Conservation (phyloP, 1,140 invertebrate genomes). For the Dendrolimus kikuchii region DNA sequence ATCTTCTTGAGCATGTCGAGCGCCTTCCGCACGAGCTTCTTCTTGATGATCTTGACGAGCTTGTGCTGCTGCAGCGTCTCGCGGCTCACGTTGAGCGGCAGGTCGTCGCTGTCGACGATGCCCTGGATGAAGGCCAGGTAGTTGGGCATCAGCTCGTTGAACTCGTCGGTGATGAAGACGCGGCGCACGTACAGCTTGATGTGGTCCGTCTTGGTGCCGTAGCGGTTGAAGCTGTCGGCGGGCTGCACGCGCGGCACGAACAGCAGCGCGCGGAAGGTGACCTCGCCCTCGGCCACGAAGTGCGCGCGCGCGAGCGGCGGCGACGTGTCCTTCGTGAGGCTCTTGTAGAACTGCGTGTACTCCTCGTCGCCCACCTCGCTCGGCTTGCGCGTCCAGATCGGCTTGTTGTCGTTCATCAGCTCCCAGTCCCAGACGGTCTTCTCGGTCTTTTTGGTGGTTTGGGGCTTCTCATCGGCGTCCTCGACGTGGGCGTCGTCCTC, state of each 20-base stretch:
- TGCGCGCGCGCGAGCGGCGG: conserved; percentile 86
- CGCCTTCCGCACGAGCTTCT: conserved; percentile 97
- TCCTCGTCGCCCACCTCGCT: conserved; percentile 89
- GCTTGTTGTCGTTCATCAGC: conserved; percentile 95
- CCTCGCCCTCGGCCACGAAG: conserved; percentile 98
- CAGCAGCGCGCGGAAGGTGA: conserved; percentile 97
- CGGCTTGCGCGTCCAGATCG: conserved; percentile 97
- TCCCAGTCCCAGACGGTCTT: conserved; percentile 99
- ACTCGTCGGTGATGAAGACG: conserved; percentile 99
- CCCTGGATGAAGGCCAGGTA: conserved; percentile 92
- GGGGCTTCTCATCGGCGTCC: conserved; percentile 81
- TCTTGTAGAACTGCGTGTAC: conserved; percentile 96
- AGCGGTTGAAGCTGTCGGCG: conserved; percentile 94
- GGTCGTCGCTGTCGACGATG: conserved; percentile 99
- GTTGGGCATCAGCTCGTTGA: conserved; percentile 99
- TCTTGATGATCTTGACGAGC: conserved; percentile 98
- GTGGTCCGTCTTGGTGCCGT: conserved; percentile 94
- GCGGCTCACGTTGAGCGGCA: conserved; percentile 98
- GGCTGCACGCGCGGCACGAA: conserved; percentile 94
- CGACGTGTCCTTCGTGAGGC: conserved; percentile 92
- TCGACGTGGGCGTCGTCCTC: conserved; percentile 74
- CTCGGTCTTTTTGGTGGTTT: conserved; percentile 94
- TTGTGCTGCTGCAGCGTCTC: conserved; percentile 99
- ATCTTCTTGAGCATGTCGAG: conserved; percentile 99
- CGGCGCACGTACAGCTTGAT: conserved; percentile 97